Base-by-base conservation (phyloP, 1,140 invertebrate genomes). In the Drosophila tani region DNA sequence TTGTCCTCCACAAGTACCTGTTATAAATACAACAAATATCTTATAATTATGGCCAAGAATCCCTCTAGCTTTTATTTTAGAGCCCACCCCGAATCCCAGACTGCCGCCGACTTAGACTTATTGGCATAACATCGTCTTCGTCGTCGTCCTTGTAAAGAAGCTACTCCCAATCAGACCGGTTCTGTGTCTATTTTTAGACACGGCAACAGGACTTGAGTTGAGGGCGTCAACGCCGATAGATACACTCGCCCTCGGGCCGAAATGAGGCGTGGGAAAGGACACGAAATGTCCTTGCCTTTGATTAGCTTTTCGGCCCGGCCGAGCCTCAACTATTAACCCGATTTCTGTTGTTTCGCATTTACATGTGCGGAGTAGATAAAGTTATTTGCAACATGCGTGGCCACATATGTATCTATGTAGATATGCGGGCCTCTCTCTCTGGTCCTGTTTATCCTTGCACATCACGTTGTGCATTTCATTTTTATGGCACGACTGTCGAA, bases 381-480 rank as follows among this genome's bases (percentile, higher is more conserved):
- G 55, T 76, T 76, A 67, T 75, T 59, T 53, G 75, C 41, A 58
- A 55, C 17, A 60, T 73, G 58, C 40, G 40, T 63, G 63, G 53
- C 19, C 19, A 47, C 15, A 32, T 17, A 35, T 17, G 19, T 55
- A n/a, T 14, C 40, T 46, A 43, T 51, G 19, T 43, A 35, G 17
- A 70, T 45, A 29, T 35, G 11, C 15, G 46, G 19, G 63, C 51
- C 3, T 11, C 32, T 35, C 8, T 35, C 32, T 32, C 32, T 14
- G 15, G 27, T 21, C 11, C 66, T 69, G 73, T 32, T 59, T 63
- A 41, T 57, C 55, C 66, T 80, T 84, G 66, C 85, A 55, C 63
- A 84, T 81, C 84, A 87, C 84, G 81, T 87, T 90, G 81, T 81
- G 84, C 84, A 88, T 84, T 87, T 88, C 62, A 80, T 79, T 88